Base-by-base conservation (phyloP, 2,797 vertebrate species). In the Sebastes diaconus region DNA sequence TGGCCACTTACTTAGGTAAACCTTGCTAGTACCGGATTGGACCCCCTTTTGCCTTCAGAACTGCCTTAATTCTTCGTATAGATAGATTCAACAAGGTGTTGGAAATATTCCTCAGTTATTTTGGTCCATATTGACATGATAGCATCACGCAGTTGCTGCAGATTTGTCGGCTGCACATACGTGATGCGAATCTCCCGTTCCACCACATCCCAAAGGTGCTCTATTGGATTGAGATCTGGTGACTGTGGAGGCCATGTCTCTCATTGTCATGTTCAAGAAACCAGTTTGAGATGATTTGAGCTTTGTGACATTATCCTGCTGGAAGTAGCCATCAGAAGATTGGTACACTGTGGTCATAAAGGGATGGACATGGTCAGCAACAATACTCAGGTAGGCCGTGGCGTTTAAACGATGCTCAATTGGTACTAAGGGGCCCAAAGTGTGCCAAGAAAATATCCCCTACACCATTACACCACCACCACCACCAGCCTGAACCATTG, bases 261-360 rank as follows among this genome's bases (percentile, higher is more conserved):
- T 30, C 27, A 60, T 30, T 30, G 24, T 60, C 27, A 20, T 60
- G 27, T 60, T 60, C 27, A 60, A 60, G 5, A 60, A 60, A 60
- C 2, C 18, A 60, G 58, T 60, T 32, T 30, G 9, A 60, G 1
- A 65, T 14, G 4, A 57, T 57, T n/a, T 32, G 4, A 60, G 32
- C 64, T 84, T 70, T 79, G 8, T 63, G 81, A 84, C 39, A 2
- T 80, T 80, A 83, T 87, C 70, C 67, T 83, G 71, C 90, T 90
- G 79, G 82, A 87, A 88, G 79, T 80, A 88, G 81, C 75, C 75
- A 88, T 87, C 78, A 86, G 86, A 86, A 86, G 79, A 81, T 79
- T 52, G 32, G 39, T 84, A 72, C 73, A 77, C 46, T 68, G 73
- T 73, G 66, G 70, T 79, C 77, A 84, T 80, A 64, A 69, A 75